Conservation (phyloP, 2,797 vertebrate genomes). For the Pogoniulus pusillus region DNA sequence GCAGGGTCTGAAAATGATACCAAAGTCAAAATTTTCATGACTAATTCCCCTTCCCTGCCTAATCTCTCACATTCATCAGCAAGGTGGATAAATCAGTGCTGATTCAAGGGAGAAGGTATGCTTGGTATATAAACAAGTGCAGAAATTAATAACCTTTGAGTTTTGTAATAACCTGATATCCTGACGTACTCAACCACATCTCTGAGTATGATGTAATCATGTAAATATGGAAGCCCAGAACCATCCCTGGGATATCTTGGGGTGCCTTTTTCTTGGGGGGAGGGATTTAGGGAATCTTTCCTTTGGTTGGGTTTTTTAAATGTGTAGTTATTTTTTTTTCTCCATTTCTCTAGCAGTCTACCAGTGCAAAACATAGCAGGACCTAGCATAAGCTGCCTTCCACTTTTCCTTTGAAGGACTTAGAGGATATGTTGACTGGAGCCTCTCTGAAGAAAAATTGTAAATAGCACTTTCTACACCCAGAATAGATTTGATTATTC, state of each 20-base stretch:
- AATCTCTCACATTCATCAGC: not conserved
- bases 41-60: constrained; percentile 13
- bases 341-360: not conserved
- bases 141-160: constrained; percentile 9
- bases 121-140: constrained; percentile 23
- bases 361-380: not conserved
- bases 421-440: not conserved
- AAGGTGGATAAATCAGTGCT: constrained; percentile 16
- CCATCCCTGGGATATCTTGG: no score
- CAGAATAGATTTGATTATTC: not conserved
- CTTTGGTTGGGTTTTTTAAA: not conserved
- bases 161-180: not conserved
- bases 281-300: not conserved
- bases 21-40: not conserved
- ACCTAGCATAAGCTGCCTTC: not conserved
- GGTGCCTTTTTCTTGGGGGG: not conserved
- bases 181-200: not conserved
- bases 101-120: not conserved
- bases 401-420: not conserved
- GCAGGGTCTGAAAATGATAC: not conserved
- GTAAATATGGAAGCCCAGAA: not conserved
- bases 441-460: not conserved
- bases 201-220: not conserved
- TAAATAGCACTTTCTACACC: not conserved
- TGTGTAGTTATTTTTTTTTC: not conserved